These are phyloP conservation scores for Phalera bucephala DNA, from an alignment of 2,888 invertebrate species.

Conservation along the genomic window DNA sequence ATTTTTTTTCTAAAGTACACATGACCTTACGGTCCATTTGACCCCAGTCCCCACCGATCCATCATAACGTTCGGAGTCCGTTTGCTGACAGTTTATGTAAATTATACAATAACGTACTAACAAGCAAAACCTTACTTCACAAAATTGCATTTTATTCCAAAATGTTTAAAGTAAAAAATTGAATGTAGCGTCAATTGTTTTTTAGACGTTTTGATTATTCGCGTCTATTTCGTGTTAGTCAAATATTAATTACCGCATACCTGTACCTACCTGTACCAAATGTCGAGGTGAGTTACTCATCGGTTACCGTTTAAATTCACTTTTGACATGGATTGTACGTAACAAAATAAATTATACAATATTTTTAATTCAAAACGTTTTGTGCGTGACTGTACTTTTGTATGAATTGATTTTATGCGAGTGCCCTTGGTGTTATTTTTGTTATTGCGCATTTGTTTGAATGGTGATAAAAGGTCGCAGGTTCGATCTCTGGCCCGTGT, in stretches of 20 bases:
- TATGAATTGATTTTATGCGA: not conserved
- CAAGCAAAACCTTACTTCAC: no score
- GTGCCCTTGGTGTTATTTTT: not conserved
- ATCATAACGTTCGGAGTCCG: constrained; percentile 22
- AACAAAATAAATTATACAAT: not conserved
- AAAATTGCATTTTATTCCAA: no score
- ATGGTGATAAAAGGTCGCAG: not conserved
- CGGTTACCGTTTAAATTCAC: constrained; percentile 8
- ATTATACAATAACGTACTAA: no score
- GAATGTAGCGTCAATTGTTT: no score
- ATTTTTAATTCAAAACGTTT: not conserved
- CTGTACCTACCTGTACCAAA: constrained; percentile 28
- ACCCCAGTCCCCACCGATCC: constrained; percentile 20
- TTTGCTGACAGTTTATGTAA: constrained; percentile 7
- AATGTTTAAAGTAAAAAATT: no score
- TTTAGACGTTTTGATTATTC: no score
- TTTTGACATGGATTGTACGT: constrained; percentile 1
- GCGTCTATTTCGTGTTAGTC: constrained; percentile 22
- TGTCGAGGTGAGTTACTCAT: constrained; percentile 43
- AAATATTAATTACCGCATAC: constrained; percentile 29
- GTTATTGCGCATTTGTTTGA: not conserved
- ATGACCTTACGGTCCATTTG: no score
- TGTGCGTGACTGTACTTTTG: not conserved
- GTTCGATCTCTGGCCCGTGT: no score
- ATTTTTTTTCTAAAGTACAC: no score